These are phyloP conservation scores for Heterochromis multidens DNA, from an alignment of 2,113 vertebrate genomes.

Conservation along the genomic window DNA sequence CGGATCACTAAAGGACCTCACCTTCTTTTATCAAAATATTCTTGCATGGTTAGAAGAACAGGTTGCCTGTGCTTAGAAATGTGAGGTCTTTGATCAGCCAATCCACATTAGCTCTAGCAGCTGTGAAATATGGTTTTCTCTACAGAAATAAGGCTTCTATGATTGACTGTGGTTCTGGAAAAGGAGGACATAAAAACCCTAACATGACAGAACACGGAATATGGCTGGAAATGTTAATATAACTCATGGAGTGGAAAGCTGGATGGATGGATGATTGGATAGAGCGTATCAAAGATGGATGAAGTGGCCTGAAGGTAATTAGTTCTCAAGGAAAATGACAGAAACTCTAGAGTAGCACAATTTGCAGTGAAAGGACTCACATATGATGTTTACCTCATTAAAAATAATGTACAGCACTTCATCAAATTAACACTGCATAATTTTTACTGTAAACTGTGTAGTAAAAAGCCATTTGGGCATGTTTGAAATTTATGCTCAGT, in stretches of 20 bases:
- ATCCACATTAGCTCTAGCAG: conserved; percentile 23
- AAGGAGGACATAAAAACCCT: conserved; percentile 10
- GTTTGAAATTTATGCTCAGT: not conserved
- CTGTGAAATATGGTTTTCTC: conserved; percentile 31
- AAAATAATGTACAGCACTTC: not conserved
- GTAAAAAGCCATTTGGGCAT: not conserved
- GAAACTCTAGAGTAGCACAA: not conserved
- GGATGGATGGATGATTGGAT: not conserved
- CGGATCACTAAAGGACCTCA: conserved; percentile 32
- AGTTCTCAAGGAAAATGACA: not conserved
- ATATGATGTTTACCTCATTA: conserved; percentile 6
- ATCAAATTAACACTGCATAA: not conserved
- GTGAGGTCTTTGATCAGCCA: conserved; percentile 50
- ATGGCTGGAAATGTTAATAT: conserved; percentile 27
- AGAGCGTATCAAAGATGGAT: not conserved
- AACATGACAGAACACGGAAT: conserved; percentile 22
- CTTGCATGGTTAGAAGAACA: conserved; percentile 17
- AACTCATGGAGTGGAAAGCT: not conserved
- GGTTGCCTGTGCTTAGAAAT: conserved; percentile 28
- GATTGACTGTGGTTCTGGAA: conserved; percentile 20
- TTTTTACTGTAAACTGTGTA: not conserved
- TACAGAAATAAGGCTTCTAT: not conserved
- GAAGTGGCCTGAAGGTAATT: conserved; percentile 2
- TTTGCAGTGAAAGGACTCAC: not conserved
- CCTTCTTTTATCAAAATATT: conserved; percentile 32